Base-by-base conservation (phyloP, 2,113 vertebrate species). In the Corythornis cristatus region DNA sequence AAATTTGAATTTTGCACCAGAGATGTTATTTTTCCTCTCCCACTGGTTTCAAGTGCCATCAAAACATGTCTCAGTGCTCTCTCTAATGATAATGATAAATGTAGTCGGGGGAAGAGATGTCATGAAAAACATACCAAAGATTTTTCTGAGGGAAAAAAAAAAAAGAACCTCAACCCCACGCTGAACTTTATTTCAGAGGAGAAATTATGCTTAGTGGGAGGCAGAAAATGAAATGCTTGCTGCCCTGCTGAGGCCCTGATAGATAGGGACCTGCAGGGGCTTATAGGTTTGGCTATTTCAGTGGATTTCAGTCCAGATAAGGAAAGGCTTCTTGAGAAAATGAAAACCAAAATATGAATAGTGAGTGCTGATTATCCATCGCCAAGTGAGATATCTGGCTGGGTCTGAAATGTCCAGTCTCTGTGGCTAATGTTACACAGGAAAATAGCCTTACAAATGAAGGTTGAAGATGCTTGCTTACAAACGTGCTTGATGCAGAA, bases 31-130 rank as follows among this genome's bases (percentile, higher is more conserved):
- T 96, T 94, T 93, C 82, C 82, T 96, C 82, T 96, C 95, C 94
- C 72, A 77, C 93, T 95, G 91, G 87, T 96, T 96, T 96, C 82
- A 93, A 95, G 84, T 90, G 79, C 92, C 84, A 91, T 95, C 92
- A 96, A 96, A 97, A 95, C 89, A 92, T 86, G 83, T 96, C 93
- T 96, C 76, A 83, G 65, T 81, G 79, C 72, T 96, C 94, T 96
- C 93, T 89, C 46, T 96, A 93, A 95, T 84, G 78, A 92, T 97
- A 87, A 95, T 94, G 93, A 96, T 95, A 93, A 96, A 95, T 96
- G 94, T 92, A 95, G 87, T 92, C 20, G 7, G 81, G 51, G 90
- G 88, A 96, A 95, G 96, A 93, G 70, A 87, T 96, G 86, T 96
- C 95, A 97, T 31, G 88, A 97, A 95, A 96, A 95, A 85, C 71